These are phyloP conservation scores for Holcopasites calliopsidis DNA, from an alignment of 1,140 invertebrate genomes.

Conservation along the genomic window DNA sequence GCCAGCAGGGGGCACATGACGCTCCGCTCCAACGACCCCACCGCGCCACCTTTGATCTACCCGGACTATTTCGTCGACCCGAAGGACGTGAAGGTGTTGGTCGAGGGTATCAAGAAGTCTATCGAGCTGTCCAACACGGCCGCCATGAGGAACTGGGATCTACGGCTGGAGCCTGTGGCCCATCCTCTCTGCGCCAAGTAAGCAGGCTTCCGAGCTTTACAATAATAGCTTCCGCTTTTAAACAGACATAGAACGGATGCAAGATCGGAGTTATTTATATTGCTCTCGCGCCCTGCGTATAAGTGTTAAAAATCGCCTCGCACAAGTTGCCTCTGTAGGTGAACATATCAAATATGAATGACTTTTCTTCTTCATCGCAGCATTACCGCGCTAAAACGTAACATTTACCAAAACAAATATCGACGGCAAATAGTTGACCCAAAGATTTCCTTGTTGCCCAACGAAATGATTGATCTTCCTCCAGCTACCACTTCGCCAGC, in stretches of 20 bases:
- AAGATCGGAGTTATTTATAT: no score
- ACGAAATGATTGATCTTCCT: no score
- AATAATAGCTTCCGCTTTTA: not conserved
- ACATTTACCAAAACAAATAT: no score
- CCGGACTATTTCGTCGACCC: constrained; percentile 83
- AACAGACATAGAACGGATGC: not conserved
- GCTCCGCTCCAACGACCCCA: constrained; percentile 81
- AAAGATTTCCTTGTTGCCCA: no score
- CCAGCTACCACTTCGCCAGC: constrained; percentile 72
- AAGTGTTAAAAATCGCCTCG: no score
- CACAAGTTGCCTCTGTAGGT: no score
- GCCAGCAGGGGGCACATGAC: constrained; percentile 71
- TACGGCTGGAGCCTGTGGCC: constrained; percentile 73
- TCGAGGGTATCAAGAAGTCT: constrained; percentile 78
- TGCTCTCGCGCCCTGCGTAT: no score
- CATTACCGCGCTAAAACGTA: no score
- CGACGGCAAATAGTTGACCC: no score
- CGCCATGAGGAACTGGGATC: constrained; percentile 78
- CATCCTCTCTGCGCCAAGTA: constrained; percentile 68
- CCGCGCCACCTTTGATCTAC: constrained; percentile 84
- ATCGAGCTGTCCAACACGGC: constrained; percentile 71
- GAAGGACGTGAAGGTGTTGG: constrained; percentile 78
- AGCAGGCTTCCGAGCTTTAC: not conserved
- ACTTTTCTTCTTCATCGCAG: no score
- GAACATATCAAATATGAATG: no score